phyloP scores from a whole-genome alignment of 2,113 vertebrate species.

The Paradoxurus hermaphroditus region DNA sequence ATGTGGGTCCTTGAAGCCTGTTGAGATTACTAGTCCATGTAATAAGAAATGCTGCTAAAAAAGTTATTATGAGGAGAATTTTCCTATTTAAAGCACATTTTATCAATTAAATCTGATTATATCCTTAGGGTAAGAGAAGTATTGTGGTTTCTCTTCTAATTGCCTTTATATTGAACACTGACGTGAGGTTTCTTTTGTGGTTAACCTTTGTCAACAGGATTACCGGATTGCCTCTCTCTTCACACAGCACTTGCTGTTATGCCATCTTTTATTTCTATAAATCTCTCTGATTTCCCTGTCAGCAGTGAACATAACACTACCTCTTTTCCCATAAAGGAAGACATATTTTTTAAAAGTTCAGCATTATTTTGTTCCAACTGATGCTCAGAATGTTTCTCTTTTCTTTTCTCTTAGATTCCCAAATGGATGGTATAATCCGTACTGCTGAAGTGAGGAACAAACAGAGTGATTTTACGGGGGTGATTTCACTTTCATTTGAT shows the following conservation, averaged over 20 bases:
- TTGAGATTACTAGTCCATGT: not conserved
- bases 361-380: not conserved
- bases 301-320: not conserved
- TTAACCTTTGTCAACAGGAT: not conserved
- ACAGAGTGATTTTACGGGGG: not conserved
- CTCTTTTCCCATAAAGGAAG: not conserved
- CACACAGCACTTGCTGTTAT: not conserved
- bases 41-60: not conserved
- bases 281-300: not conserved
- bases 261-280: not conserved
- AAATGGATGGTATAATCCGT: not conserved
- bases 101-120: not conserved
- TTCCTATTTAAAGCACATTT: not conserved
- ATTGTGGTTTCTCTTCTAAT: not conserved
- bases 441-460: not conserved
- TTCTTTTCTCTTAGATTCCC: not conserved
- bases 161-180: slow-evolving; percentile 14
- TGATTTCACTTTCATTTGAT: not conserved
- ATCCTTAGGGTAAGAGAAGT: not conserved
- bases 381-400: not conserved
- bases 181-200: not conserved
- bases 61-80: not conserved
- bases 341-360: not conserved
- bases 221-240: not conserved
- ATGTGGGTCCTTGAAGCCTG: not conserved